Base-by-base conservation (phyloP, 2,888 invertebrate genomes). In the Dryococelus australis region DNA sequence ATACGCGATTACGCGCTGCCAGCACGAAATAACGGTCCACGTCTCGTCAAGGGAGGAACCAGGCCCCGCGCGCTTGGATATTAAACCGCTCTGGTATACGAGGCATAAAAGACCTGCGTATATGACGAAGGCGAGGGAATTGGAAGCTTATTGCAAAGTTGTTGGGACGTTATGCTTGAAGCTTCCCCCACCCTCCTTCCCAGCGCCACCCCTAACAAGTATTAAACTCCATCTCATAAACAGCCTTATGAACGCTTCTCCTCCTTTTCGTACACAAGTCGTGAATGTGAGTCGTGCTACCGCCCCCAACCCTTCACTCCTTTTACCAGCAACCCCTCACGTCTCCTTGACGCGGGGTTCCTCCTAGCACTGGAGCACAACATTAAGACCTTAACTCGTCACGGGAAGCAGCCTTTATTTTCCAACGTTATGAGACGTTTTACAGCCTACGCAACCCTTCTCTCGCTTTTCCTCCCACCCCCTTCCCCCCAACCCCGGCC, bases 101-200 rank as follows among this genome's bases (percentile, higher is more conserved):
- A 83, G 83, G 83, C 83, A 83, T 83, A 83, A 83, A 83, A 83
- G 83, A 83, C 83, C 83, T 83, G 83, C 83, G 28, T 83, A 83
- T 83, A 83, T 83, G 83, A 83, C 43, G 83, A 35, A 27, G 83
- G 83, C 83, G 43, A 65, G 35, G 83, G 83, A 83, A 83, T 83
- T 83, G 83, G 83, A 83, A 83, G 83, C 83, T 83, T 83, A 83
- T 83, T 83, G 83, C 83, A 83, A 83, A 83, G 83, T 83, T 83
- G 83, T 83, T 43, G 83, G 83, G 43, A 83, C 35, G 83, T 83
- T 83, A 83, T 43, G 83, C 83, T 35, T 26, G 83, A 83, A 83
- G 35, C 83, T 28, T 35, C 79, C 53, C 65, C 79, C 28, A 78
- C n/a, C 35, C 83, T 28, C 24, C 83, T 27, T 35, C 16, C 83